Percentiles rank a stretch among this genome's conserved stretches.
phyloP scores from a whole-genome alignment of 2,888 invertebrate genomes.

The Heliconius ismenius region DNA sequence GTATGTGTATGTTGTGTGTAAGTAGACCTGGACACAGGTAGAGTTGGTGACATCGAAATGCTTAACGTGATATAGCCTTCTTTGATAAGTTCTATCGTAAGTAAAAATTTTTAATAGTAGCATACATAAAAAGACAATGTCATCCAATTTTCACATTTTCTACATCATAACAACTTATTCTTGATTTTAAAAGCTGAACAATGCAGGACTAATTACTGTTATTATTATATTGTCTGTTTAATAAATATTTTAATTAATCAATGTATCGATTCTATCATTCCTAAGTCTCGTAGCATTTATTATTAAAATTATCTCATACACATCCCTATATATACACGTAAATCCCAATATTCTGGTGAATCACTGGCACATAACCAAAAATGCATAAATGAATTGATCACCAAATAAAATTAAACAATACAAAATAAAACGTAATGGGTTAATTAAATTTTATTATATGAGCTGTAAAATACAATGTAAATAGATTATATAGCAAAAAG shows the following conservation, averaged over 20 bases:
- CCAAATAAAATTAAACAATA: slow-evolving; percentile 33
- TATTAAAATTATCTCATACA: slow-evolving; percentile 11
- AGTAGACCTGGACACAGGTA: too few relatives aligned
- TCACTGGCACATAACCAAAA: slow-evolving; percentile 29
- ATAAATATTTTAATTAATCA: not conserved
- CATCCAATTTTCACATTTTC: not conserved
- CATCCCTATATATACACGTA: slow-evolving; percentile 16
- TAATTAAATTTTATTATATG: slow-evolving; percentile 26
- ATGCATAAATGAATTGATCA: not conserved
- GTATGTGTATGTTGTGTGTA: slow-evolving; percentile 46
- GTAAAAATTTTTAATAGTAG: not conserved
- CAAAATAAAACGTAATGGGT: slow-evolving; percentile 33
- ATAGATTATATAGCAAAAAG: not conserved
- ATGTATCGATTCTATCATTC: not conserved
- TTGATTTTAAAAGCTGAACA: not conserved
- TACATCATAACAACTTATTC: not conserved
- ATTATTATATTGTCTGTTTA: not conserved
- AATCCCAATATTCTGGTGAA: slow-evolving; percentile 28
- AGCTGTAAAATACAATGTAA: slow-evolving; percentile 1
- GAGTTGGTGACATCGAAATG: too few relatives aligned
- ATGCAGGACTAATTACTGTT: not conserved
- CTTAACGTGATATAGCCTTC: too few relatives aligned
- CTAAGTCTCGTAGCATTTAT: not conserved
- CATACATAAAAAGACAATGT: not conserved
- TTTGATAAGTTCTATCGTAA: too few relatives aligned